Evolutionary conservation across 2,113 vertebrate species (phyloP).

Genomic region (Lepus europaeus): DNA sequence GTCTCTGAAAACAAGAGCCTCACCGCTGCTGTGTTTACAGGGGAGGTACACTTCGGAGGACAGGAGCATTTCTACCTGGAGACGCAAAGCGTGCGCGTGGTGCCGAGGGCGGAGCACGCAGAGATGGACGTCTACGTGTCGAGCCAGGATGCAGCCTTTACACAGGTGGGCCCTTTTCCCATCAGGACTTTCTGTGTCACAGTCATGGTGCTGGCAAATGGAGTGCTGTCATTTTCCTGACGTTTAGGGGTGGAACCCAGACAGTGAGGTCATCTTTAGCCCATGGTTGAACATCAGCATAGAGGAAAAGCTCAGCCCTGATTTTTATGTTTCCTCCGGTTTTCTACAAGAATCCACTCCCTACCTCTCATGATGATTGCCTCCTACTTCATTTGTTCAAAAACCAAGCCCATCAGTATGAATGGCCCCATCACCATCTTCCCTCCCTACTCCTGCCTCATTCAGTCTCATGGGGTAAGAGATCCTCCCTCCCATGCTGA

Average conservation of each 20-base stretch:
- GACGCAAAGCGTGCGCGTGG: constrained; percentile 89
- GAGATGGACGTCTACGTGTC: constrained; percentile 87
- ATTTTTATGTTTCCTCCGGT: not conserved
- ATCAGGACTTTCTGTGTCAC: not conserved
- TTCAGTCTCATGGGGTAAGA: not conserved
- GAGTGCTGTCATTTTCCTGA: not conserved
- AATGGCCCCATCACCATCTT: too few relatives aligned
- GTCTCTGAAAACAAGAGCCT: not conserved
- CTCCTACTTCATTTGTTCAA: not conserved
- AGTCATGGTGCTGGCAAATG: not conserved
- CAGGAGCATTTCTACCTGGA: constrained; percentile 93
- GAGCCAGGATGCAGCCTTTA: not conserved
- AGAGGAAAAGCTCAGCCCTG: not conserved
- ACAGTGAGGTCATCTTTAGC: not conserved
- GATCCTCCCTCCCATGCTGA: not conserved
- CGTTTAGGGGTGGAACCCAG: not conserved
- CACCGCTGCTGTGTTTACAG: constrained; percentile 73
- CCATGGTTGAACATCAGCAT: not conserved
- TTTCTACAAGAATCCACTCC: not conserved
- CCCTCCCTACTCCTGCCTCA: too few relatives aligned
- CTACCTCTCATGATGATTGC: not conserved
- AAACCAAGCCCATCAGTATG: not conserved
- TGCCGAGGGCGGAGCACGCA: constrained; percentile 87
- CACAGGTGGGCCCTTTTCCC: not conserved
- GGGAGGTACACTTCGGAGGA: constrained; percentile 88